These are phyloP conservation scores for Apus apus DNA, from an alignment of 2,113 vertebrate genomes.

Conservation along the genomic window DNA sequence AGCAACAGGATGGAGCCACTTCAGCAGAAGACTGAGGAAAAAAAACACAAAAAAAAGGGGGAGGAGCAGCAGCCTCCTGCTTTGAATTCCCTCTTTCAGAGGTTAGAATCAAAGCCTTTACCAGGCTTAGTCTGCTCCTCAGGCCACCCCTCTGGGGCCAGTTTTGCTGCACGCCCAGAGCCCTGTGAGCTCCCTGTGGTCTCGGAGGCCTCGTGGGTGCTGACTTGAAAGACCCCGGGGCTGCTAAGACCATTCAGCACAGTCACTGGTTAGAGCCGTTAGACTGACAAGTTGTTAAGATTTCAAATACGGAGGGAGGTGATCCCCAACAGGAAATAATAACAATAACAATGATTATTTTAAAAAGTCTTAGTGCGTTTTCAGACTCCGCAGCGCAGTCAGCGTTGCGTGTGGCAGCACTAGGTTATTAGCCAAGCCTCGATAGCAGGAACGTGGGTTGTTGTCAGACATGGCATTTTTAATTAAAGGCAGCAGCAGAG, in stretches of 20 bases:
- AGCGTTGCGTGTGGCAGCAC: not conserved
- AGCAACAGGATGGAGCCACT: accelerated
- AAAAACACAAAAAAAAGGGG: not conserved
- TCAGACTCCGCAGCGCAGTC: conserved; percentile 18
- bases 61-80: accelerated
- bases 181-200: accelerated
- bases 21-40: not conserved
- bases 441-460: conserved; percentile 56
- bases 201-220: accelerated
- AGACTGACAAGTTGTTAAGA: not conserved
- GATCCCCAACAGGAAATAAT: conserved; percentile 10
- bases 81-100: not conserved
- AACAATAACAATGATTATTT: not conserved
- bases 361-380: not conserved
- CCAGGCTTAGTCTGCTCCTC: not conserved
- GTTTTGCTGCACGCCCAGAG: not conserved
- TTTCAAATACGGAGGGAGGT: not conserved
- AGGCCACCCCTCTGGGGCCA: not conserved
- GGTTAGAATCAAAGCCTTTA: not conserved
- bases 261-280: not conserved
- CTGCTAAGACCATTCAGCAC: not conserved
- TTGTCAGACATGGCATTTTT: conserved; percentile 67
- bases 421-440: conserved; percentile 9
- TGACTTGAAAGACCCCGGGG: not conserved
- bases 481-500: conserved; percentile 62